Evolutionary conservation across 2,113 vertebrate genomes (phyloP).

Genomic region (Gyps fulvus): DNA sequence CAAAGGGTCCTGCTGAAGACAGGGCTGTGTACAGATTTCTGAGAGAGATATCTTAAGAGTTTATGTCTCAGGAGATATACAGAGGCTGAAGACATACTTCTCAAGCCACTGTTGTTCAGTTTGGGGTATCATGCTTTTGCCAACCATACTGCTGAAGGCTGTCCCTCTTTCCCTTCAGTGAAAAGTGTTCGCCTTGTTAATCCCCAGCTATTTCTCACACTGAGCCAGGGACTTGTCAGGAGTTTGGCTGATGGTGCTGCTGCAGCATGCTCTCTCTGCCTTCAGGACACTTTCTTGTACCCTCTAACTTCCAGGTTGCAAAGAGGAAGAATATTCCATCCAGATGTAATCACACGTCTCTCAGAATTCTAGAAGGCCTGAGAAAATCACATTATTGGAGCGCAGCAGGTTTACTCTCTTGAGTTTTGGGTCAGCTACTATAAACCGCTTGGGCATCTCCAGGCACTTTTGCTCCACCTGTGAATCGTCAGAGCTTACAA

Average conservation of each 20-base stretch:
- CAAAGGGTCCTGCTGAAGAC: not conserved
- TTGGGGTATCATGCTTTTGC: not conserved
- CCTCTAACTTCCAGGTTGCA: not conserved
- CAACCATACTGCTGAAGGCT: not conserved
- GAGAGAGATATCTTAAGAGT: not conserved
- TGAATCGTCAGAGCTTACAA: not conserved
- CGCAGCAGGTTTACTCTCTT: not conserved
- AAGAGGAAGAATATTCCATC: not conserved
- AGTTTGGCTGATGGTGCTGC: not conserved
- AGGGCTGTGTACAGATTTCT: not conserved
- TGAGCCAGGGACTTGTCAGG: not conserved
- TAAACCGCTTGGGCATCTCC: not conserved
- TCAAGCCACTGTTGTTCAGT: not conserved
- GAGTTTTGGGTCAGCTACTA: not conserved
- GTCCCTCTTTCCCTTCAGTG: not conserved
- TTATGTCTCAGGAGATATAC: not conserved
- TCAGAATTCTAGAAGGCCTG: not conserved
- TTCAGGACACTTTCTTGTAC: not conserved
- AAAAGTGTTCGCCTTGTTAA: not conserved
- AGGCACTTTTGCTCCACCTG: not conserved
- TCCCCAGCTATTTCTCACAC: not conserved
- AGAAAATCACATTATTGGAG: not conserved
- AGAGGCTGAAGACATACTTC: not conserved
- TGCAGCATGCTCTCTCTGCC: not conserved
- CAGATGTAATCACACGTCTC: not conserved